phyloP scores from a whole-genome alignment of 1,140 invertebrate species.

The Akabosia matsudoensis region DNA sequence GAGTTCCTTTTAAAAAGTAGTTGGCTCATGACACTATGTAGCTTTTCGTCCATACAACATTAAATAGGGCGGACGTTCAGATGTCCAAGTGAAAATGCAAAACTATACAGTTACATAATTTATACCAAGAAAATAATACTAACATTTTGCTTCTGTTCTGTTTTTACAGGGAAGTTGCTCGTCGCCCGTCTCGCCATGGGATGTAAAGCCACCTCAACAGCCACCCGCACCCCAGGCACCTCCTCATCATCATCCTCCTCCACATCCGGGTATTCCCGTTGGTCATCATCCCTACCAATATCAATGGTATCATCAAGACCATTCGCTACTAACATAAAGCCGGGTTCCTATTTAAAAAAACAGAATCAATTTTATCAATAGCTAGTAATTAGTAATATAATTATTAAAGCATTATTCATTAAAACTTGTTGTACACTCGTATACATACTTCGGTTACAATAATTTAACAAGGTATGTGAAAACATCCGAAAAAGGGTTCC shows the following conservation, averaged over 20 bases:
- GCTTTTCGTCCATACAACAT: not conserved
- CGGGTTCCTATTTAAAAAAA: not conserved
- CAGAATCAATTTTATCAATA: constrained; percentile 16
- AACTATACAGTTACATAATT: too few species aligned
- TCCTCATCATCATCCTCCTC: constrained; percentile 41
- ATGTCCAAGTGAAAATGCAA: not conserved
- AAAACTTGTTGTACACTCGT: not conserved
- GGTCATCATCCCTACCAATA: constrained; percentile 47
- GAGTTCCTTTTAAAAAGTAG: not conserved
- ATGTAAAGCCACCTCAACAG: constrained; percentile 36
- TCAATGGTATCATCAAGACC: constrained; percentile 48
- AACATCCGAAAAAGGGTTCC: too few species aligned
- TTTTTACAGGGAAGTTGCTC: constrained; percentile 46
- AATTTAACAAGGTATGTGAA: too few species aligned
- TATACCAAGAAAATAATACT: not conserved
- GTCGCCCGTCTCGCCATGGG: constrained; percentile 47
- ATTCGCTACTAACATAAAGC: constrained; percentile 47
- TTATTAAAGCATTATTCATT: not conserved
- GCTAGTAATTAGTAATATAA: not conserved
- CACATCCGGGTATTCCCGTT: constrained; percentile 44
- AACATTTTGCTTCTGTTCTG: constrained; percentile 2
- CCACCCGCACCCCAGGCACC: constrained; percentile 37
- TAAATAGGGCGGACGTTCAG: not conserved
- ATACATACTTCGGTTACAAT: not conserved
- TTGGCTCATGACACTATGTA: not conserved